Percentiles rank a stretch among this genome's conserved stretches.
These are phyloP conservation scores for Scomber scombrus DNA, from an alignment of 2,113 vertebrate genomes.

Conservation along the genomic window DNA sequence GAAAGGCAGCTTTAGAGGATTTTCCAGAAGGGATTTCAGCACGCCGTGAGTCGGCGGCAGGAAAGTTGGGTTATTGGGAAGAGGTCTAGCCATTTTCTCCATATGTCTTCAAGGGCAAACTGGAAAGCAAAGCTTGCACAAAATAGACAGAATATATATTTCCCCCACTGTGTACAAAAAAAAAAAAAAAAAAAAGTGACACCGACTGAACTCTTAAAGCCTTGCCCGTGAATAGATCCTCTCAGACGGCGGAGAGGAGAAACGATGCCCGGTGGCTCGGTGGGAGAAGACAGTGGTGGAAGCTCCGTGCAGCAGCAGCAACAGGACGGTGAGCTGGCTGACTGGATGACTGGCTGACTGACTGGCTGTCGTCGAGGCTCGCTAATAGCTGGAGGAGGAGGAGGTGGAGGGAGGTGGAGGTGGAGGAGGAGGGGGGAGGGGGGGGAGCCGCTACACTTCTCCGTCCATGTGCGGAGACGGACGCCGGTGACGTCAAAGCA, in stretches of 20 bases:
- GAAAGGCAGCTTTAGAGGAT: conserved; percentile 95
- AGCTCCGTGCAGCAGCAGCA: conserved; percentile 43
- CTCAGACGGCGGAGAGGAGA: conserved; percentile 4
- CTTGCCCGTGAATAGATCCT: conserved; percentile 35
- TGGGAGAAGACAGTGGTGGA: conserved; percentile 12
- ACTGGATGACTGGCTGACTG: conserved; percentile 40
- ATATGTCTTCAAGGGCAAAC: conserved; percentile 67
- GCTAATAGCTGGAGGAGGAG: conserved; percentile 52
- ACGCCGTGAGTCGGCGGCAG: conserved; percentile 96
- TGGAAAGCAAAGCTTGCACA: conserved; percentile 47
- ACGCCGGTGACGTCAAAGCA: conserved; percentile 81
- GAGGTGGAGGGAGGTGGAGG: conserved; percentile 74
- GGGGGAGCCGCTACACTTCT: conserved; percentile 36
- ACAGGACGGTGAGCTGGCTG: conserved; percentile 52
- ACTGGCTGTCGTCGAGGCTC: conserved; percentile 42
- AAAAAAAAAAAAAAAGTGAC: neutral
- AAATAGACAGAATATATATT: conserved; percentile 15
- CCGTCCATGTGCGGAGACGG: conserved; percentile 86
- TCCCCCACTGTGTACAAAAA: conserved; percentile 11
- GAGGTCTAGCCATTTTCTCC: conserved; percentile 94
- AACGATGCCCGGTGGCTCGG: conserved; percentile 16
- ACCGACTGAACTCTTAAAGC: conserved; percentile 3
- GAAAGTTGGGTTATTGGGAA: conserved; percentile 90
- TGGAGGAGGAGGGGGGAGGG: conserved; percentile 55
- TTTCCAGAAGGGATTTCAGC: conserved; percentile 97